phyloP scores from a whole-genome alignment of 2,888 invertebrate genomes.

The Reticulitermes lucifugus region DNA sequence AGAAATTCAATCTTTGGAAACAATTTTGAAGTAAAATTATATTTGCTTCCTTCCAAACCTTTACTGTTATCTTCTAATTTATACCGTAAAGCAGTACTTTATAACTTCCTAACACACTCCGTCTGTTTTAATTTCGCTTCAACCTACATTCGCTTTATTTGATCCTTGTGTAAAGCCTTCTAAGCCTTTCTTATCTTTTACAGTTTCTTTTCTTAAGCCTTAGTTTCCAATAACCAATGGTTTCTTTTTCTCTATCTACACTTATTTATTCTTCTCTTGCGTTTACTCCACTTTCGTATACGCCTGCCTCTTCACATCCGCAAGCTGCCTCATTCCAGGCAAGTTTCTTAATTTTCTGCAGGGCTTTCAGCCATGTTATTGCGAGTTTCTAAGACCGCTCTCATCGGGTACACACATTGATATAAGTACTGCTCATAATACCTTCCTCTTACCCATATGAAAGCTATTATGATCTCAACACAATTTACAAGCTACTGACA shows the following conservation, averaged over 20 bases:
- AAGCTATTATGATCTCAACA: no score
- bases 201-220: background rate
- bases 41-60: no score
- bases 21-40: no score
- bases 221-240: background rate
- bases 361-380: no score
- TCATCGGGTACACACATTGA: no score
- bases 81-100: background rate
- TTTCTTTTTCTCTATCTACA: background rate
- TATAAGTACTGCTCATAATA: no score
- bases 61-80: background rate
- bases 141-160: background rate
- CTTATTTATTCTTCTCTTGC: background rate
- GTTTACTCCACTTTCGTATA: background rate
- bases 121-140: background rate
- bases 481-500: no score
- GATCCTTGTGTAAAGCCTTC: background rate
- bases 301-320: background rate
- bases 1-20: no score
- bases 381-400: no score
- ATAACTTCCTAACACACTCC: background rate
- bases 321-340: no score
- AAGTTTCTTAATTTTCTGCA: no score
- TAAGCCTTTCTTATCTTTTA: background rate
- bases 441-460: no score